phyloP scores from a whole-genome alignment of 2,888 invertebrate species.

The Camponotus fellah region DNA sequence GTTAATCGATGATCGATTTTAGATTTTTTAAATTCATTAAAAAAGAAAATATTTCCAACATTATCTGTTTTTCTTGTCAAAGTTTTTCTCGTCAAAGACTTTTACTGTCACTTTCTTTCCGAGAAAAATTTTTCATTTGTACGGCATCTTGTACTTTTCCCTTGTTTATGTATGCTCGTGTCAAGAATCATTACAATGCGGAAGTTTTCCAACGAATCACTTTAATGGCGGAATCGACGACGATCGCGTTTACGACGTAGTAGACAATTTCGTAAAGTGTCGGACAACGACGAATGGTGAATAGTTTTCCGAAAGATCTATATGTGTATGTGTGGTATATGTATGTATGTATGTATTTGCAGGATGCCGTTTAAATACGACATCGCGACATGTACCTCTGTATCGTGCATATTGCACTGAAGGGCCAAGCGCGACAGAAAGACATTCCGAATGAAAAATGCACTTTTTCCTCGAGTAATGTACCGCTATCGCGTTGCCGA shows the following conservation, averaged over 20 bases:
- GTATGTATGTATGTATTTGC: not conserved
- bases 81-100: not conserved
- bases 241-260: slow-evolving; percentile 32
- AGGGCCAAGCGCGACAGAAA: not conserved
- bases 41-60: not conserved
- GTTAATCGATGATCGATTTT: not conserved
- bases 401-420: slow-evolving; percentile 70
- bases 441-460: slow-evolving; percentile 49
- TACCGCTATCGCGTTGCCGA: slow-evolving; percentile 39
- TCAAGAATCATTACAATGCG: not conserved
- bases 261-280: slow-evolving; percentile 59
- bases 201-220: not conserved
- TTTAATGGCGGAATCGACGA: slow-evolving; percentile 11
- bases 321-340: not conserved
- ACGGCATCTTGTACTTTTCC: not conserved
- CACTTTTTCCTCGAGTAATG: slow-evolving; percentile 38
- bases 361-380: slow-evolving; percentile 32
- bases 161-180: not conserved
- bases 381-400: slow-evolving; percentile 13
- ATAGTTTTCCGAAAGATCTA: slow-evolving; percentile 31
- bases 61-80: not conserved
- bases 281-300: slow-evolving; percentile 53
- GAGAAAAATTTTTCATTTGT: not conserved
- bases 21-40: not conserved
- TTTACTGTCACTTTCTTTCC: not conserved